phyloP scores from a whole-genome alignment of 2,797 vertebrate species.

The Pelodytes ibericus region DNA sequence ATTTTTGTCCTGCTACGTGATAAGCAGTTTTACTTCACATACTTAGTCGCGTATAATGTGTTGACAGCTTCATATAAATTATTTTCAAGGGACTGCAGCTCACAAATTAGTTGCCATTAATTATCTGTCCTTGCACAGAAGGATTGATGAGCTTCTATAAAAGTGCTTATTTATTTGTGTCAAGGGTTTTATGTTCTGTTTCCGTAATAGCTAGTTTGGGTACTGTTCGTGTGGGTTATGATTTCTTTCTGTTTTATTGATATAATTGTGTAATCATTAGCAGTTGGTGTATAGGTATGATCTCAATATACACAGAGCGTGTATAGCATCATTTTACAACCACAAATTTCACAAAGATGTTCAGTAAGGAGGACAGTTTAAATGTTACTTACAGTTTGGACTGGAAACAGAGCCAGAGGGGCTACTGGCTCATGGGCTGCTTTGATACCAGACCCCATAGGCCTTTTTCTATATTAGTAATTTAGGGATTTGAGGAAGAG shows the following conservation, averaged over 20 bases:
- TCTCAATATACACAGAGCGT: too few species aligned
- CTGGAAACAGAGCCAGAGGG: too few species aligned
- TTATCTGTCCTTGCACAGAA: conserved; percentile 21
- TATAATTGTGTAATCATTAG: not conserved
- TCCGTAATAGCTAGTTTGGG: conserved; percentile 28
- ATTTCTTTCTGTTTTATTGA: conserved; percentile 10
- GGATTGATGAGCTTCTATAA: conserved; percentile 42
- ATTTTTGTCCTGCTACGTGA: conserved; percentile 17
- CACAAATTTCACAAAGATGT: too few species aligned
- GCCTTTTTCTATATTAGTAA: too few species aligned
- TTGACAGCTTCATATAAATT: conserved; percentile 34
- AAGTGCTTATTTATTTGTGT: conserved; percentile 24
- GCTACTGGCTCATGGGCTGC: too few species aligned
- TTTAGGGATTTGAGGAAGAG: too few species aligned
- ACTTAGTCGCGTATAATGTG: conserved; percentile 24
- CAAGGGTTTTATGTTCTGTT: conserved; percentile 27
- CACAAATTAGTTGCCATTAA: conserved; percentile 37
- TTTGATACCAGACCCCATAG: too few species aligned
- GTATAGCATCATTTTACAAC: too few species aligned
- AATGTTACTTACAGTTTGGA: too few species aligned
- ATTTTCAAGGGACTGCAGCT: conserved; percentile 25
- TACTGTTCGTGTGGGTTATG: conserved; percentile 3
- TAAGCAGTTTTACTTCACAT: conserved; percentile 8
- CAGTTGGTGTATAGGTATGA: not conserved
- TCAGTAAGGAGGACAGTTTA: too few species aligned